Percentiles rank a stretch among this genome's conserved stretches.
Conservation (phyloP, 2,113 vertebrate genomes). For the Vidua chalybeata region DNA sequence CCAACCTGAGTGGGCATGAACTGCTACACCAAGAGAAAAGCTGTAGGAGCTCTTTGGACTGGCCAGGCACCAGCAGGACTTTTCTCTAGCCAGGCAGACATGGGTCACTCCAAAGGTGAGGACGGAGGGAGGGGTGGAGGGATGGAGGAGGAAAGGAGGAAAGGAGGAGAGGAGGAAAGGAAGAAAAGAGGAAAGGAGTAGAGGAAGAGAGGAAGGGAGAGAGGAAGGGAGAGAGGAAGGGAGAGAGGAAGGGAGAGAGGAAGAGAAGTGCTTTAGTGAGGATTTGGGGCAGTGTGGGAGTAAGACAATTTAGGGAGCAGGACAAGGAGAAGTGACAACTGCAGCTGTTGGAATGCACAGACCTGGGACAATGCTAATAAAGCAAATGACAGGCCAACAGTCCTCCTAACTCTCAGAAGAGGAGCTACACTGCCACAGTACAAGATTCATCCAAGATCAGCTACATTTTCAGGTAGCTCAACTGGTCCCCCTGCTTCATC, state of each 20-base stretch:
- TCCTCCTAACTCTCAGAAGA: neutral
- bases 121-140: accelerated
- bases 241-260: neutral
- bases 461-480: neutral
- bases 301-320: neutral
- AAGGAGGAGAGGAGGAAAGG: neutral
- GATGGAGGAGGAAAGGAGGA: neutral
- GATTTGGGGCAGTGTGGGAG: neutral
- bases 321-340: neutral
- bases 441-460: neutral
- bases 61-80: neutral
- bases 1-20: accelerated
- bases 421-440: neutral
- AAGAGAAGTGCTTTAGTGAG: neutral
- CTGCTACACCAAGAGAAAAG: neutral
- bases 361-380: neutral
- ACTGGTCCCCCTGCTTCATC: neutral
- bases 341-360: neutral
- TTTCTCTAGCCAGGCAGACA: neutral
- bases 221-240: neutral
- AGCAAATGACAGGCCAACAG: neutral
- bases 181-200: neutral
- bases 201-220: no score
- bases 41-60: neutral
- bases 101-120: neutral